A percentile compares a stretch with the other conserved stretches of the same genome.
phyloP scores from a whole-genome alignment of 2,113 vertebrate genomes.

The Laterallus jamaicensis region DNA sequence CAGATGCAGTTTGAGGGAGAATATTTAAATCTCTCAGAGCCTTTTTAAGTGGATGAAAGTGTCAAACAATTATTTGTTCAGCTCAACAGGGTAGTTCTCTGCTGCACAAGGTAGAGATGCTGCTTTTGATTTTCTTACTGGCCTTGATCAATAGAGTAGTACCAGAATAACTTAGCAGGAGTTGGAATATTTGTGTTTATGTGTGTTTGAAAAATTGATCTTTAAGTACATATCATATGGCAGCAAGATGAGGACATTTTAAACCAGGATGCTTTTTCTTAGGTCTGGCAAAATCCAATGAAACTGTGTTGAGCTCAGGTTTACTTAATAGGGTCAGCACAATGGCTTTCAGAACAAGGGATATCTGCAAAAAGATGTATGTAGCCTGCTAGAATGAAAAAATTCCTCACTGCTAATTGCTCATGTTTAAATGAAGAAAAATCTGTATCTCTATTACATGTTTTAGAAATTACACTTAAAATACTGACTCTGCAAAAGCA shows the following conservation, averaged over 20 bases:
- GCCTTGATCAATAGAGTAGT: neutral
- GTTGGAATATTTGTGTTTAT: neutral
- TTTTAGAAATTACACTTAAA: neutral
- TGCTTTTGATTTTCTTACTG: neutral
- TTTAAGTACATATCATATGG: neutral
- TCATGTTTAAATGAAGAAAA: neutral
- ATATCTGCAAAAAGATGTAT: neutral
- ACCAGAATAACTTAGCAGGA: neutral
- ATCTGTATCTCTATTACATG: accelerated
- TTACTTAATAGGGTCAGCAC: neutral
- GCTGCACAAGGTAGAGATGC: neutral
- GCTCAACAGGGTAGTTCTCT: neutral
- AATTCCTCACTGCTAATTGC: neutral
- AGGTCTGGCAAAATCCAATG: neutral
- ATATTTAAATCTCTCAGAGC: neutral
- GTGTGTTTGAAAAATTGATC: neutral
- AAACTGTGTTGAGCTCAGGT: neutral
- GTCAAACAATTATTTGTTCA: neutral
- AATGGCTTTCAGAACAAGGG: neutral
- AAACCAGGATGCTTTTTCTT: neutral
- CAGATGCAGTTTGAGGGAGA: neutral
- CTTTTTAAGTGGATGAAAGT: neutral
- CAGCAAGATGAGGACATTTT: neutral
- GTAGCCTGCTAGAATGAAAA: neutral
- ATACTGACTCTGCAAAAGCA: neutral